Base-by-base conservation (phyloP, 2,797 vertebrate species). In the Gallinago solitaria region DNA sequence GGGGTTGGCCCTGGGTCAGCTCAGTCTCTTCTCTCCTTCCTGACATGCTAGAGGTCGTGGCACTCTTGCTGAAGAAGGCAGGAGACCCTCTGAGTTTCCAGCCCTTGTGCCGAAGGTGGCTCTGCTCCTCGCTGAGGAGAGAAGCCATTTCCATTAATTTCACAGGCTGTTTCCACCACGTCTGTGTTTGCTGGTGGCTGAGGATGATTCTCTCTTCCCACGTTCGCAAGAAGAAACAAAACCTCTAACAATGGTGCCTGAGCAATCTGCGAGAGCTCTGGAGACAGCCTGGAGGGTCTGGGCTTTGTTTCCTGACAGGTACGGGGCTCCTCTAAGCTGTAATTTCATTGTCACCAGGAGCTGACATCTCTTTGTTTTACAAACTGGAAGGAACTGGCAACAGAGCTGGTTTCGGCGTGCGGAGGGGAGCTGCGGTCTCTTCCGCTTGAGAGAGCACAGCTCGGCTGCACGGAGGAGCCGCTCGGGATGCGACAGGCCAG, bases 11-110 rank as follows among this genome's bases (percentile, higher is more conserved):
- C 32, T 15, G n/a, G 4, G 21, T n/a, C 51, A 20, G 14, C 19
- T 64, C 83, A 48, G 12, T 28, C 39, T 16, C 45, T 43, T 19
- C 32, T 24, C 18, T 35, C 28, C 16, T 33, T 64, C 16, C 25
- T 0, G 0, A 4, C 1, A 0, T 7, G 27, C 37, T 48, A 54
- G 35, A 48, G 35, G 20, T 24, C 0, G 1, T 6, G 37, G 19
- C 8, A 3, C 5, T 45, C 74, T 41, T 0, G 2, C 35, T 77
- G 10, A 16, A 64, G 82, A 7, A 23, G 37, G 20, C 65, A 88
- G 68, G 75, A 76, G 47, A 20, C 30, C 23, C 43, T 35, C 27
- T 1, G 14, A 51, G 39, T 23, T 61, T 81, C 67, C 71, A 82
- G 27, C 54, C 41, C 37, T 59, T 76, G 57, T 51, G 43, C 82